Conservation (phyloP, 2,113 vertebrate species). For the Hoplias malabaricus region DNA sequence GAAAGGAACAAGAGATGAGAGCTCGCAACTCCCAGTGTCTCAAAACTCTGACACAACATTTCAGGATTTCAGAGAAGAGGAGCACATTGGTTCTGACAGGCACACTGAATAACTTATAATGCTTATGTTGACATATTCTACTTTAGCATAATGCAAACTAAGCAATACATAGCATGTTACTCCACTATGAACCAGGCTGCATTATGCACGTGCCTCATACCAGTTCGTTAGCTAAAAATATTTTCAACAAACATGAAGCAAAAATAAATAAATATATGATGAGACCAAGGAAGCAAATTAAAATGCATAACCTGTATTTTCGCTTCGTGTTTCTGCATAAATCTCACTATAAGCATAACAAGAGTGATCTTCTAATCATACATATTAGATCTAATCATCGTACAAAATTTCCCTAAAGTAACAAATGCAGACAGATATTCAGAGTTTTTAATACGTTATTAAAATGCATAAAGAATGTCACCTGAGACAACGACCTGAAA, state of each 20-base stretch:
- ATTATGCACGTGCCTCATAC: neutral
- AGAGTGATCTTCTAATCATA: neutral
- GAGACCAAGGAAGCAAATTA: slow-evolving; percentile 54
- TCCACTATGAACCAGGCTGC: neutral
- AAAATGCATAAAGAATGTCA: neutral
- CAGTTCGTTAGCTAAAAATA: neutral
- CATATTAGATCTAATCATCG: neutral
- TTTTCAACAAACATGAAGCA: neutral
- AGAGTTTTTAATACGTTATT: slow-evolving; percentile 7
- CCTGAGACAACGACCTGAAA: slow-evolving; percentile 1
- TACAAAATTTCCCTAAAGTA: neutral
- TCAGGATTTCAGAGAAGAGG: neutral
- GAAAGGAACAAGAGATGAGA: neutral
- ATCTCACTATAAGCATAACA: slow-evolving; percentile 9
- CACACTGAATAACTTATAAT: neutral
- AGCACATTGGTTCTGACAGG: neutral
- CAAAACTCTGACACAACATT: neutral
- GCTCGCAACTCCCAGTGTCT: neutral
- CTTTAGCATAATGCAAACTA: neutral
- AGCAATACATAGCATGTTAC: neutral
- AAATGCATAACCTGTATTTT: slow-evolving; percentile 51
- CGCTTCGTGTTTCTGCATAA: slow-evolving; percentile 17
- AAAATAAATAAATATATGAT: too few relatives aligned
- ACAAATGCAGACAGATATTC: neutral
- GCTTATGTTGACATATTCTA: neutral